Conservation (phyloP, 2,888 invertebrate genomes). For the Bombylius discolor region DNA sequence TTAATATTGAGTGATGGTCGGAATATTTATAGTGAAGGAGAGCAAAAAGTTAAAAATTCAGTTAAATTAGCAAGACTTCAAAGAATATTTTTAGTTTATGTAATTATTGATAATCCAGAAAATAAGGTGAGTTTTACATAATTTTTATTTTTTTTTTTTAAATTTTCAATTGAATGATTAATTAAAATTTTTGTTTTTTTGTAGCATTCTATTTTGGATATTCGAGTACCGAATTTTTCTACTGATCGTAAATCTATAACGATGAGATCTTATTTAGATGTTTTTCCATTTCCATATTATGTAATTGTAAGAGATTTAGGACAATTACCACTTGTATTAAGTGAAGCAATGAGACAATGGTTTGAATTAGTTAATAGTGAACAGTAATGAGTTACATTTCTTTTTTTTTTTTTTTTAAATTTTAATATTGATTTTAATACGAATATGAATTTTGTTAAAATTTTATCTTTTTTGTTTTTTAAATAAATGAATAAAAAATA, state of each 20-base stretch:
- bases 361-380: slow-evolving; percentile 75
- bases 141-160: slow-evolving; percentile 3
- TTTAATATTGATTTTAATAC: neutral
- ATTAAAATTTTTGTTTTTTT: slow-evolving; percentile 24
- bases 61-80: slow-evolving; percentile 67
- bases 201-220: slow-evolving; percentile 83
- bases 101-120: slow-evolving; percentile 87
- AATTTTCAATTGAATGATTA: neutral
- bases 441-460: no score
- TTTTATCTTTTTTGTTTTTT: no score
- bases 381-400: slow-evolving; percentile 20
- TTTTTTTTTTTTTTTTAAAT: no score
- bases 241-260: slow-evolving; percentile 43
- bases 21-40: slow-evolving; percentile 81
- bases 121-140: slow-evolving; percentile 51
- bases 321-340: slow-evolving; percentile 76
- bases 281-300: slow-evolving; percentile 97
- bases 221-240: slow-evolving; percentile 61
- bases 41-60: slow-evolving; percentile 59
- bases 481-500: no score
- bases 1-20: slow-evolving; percentile 92
- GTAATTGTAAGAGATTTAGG: slow-evolving; percentile 81
- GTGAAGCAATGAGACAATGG: slow-evolving; percentile 96
- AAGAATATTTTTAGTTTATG: slow-evolving; percentile 86
- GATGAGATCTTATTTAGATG: slow-evolving; percentile 79